Evolutionary conservation across 2,113 vertebrate species (phyloP), one percentile per base, ranked within the genome.

Genomic region (Synchiropus splendidus): DNA sequence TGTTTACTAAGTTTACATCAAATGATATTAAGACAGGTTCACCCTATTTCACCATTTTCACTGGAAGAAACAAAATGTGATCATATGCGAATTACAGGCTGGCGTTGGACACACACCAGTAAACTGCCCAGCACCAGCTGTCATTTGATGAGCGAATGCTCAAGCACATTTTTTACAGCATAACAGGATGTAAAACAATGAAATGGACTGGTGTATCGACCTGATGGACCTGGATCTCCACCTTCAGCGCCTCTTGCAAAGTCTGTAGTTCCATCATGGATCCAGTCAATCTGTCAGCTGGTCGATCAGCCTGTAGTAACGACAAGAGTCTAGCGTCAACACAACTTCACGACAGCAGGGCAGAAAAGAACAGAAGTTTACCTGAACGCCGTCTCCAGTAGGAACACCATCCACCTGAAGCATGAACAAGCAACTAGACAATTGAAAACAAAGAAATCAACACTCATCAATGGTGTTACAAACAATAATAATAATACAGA

Each of bases 171-270:
- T 5, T 4, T 27, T 27, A 8, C 21, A 5, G 4, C 4, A 27
- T 4, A 27, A 27, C 21, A 27, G 8, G 8, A 27, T 8, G 8
- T 27, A 27, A 8, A 27, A 27, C 4, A 27, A 27, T 8, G 4
- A 27, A 8, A 27, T 8, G 21, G 21, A 8, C 8, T 4, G 4
- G 21, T 27, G 21, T 27, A 8, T 27, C 6, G 76, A 97, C 94
- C 93, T 98, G 94, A 85, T 98, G 94, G 88, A 97, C 87, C 82
- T 98, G 94, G 88, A 98, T 98, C 89, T 98, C 94, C 85, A 97
- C 92, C 90, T 98, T 98, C 75, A 97, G 87, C 68, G 93, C 94
- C 83, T 98, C 94, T 89, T 98, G 93, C 72, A 98, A 86, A 79
- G 89, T 95, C 86, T 98, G 92, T 75, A 98, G 83, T 87, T 98